Base-by-base conservation (phyloP, 2,113 vertebrate species). In the Pelmatolapia mariae region DNA sequence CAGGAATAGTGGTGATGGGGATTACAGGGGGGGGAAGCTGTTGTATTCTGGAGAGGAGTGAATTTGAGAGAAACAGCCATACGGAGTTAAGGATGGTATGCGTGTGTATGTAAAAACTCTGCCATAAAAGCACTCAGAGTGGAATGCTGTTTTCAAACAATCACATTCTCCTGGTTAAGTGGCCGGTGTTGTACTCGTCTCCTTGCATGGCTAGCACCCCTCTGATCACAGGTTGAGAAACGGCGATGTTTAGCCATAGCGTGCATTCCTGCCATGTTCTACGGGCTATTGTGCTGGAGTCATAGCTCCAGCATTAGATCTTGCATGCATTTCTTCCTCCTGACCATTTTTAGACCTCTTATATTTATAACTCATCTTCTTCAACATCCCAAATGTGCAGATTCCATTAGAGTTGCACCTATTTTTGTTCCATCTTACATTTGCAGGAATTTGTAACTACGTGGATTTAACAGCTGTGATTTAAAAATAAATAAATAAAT, bases 101-200 rank as follows among this genome's bases (percentile, higher is more conserved):
- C 29, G 29, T 86, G 84, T 91, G 87, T 87, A 79, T 91, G 93
- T 80, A 94, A 82, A 93, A 94, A 93, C 54, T 79, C 90, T 87
- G 89, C 91, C 92, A 94, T 94, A 95, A 95, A 96, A 93, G 88
- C 89, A 92, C 93, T 93, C 86, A 81, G 80, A 61, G 59, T 94
- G 95, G 96, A 97, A 97, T 95, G 94, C 87, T 84, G 68, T 93
- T 94, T 95, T 95, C 93, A 97, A 96, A 96, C 96, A 96, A 94
- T 89, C 86, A 83, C 95, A 96, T 96, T 96, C 95, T 95, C 88
- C 92, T 87, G 87, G 90, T 89, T 81, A 89, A 91, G 93, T 85
- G 86, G 87, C 85, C 61, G 85, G 91, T 89, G 88, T 54, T 59
- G 83, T 91, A 91, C 84, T 87, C 6, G 80, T 90, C 86, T 93